Percentiles rank a stretch among this genome's conserved stretches.
Evolutionary conservation across 2,113 vertebrate genomes (phyloP).

Genomic region (Pantherophis guttatus): DNA sequence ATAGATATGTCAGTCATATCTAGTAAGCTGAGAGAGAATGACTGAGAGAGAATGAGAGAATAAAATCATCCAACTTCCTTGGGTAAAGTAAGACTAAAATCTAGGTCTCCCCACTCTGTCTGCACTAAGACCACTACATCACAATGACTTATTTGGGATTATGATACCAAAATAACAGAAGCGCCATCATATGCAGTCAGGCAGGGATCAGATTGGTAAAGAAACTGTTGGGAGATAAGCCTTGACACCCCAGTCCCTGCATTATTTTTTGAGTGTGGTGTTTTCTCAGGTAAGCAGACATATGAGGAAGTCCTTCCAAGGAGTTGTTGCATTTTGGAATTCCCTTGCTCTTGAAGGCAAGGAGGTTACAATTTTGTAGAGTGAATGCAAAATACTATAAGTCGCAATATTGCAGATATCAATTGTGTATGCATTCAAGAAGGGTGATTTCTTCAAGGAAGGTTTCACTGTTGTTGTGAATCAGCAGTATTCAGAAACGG

Average conservation of each 20-base stretch:
- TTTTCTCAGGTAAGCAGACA: neutral
- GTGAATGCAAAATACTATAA: neutral
- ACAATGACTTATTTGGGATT: neutral
- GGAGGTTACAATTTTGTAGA: neutral
- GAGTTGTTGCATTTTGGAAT: neutral
- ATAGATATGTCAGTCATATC: neutral
- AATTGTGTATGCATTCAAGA: neutral
- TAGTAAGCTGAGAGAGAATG: neutral
- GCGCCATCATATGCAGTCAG: neutral
- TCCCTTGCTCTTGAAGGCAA: neutral
- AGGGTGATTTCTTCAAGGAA: neutral
- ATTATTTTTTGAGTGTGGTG: neutral
- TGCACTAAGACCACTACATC: neutral
- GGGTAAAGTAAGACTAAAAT: neutral
- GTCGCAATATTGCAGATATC: neutral
- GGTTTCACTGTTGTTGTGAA: neutral
- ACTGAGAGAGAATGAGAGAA: neutral
- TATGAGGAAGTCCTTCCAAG: neutral
- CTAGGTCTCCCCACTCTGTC: neutral
- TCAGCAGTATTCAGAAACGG: neutral
- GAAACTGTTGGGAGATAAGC: neutral
- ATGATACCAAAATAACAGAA: neutral
- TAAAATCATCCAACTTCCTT: neutral
- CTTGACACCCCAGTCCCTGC: neutral
- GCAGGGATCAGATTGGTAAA: neutral